Evolutionary conservation across 2,888 invertebrate species (phyloP), one percentile per base, ranked within the genome.

Genomic region (Drosophila melanosoma): DNA sequence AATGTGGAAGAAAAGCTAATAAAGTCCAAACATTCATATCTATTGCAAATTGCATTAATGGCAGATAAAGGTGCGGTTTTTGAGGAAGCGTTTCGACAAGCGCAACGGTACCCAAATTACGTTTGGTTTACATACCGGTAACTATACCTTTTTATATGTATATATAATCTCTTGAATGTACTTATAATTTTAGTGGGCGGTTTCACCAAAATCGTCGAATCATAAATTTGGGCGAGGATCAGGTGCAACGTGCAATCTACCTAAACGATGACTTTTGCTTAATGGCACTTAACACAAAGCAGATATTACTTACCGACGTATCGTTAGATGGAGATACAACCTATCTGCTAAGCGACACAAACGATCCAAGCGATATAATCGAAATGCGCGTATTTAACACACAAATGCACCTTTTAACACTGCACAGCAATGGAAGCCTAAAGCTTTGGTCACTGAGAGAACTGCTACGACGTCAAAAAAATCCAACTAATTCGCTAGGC

Each of bases 161-260:
- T 26, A 23, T 51, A 52, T 53, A 12, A 4, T 51, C 48, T 3
- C 20, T 15, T 29, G 8, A 49, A 33, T 10, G 23, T 11, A 29
- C 3, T 36, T 23, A 3, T 17, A 23, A 17, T 56, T 53, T 63
- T 45, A 93, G 93, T 51, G 93, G 92, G 10, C 90, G 91, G 36
- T 92, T 92, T 53, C 92, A 92, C 72, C 92, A 92, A 68, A 89
- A 91, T 26, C 92, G 92, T 1, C 92, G 93, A 68, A 92, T 93
- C 10, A 81, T 93, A 15, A 87, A 90, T 40, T 73, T 93, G 40
- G 90, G 90, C 2, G 26, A 62, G 1, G 66, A 86, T 35, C 69
- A 87, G 26, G 90, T 91, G 11, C 89, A 81, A 38, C 73, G 89
- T 26, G 85, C 92, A 2, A 72, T 87, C 17, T 88, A 93, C 51